Evolutionary conservation across 2,888 invertebrate genomes (phyloP).

Genomic region (Eupeodes latifasciatus): DNA sequence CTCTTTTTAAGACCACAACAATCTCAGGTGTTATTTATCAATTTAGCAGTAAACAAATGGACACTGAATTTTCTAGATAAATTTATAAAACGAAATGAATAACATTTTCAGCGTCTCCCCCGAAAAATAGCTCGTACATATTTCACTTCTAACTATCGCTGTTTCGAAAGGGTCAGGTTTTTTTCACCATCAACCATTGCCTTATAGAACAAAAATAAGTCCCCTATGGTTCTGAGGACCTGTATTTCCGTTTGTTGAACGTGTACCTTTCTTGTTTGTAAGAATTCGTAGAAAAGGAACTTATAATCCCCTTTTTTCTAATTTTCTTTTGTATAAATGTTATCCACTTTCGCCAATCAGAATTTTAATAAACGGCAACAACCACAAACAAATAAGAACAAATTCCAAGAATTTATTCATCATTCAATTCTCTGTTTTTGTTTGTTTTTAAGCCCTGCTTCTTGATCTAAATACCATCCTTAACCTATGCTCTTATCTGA

Average conservation of each 20-base stretch:
- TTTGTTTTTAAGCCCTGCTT: background rate
- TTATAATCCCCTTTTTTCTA: background rate
- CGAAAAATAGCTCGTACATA: too few relatives aligned
- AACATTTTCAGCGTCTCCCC: too few relatives aligned
- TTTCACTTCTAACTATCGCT: too few relatives aligned
- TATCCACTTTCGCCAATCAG: slow-evolving; percentile 3
- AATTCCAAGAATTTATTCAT: slow-evolving; percentile 13
- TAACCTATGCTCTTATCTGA: slow-evolving; percentile 9
- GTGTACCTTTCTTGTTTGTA: background rate
- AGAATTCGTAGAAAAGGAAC: background rate
- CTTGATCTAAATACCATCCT: slow-evolving; percentile 19
- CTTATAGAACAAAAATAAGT: too few relatives aligned
- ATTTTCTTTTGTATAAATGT: background rate
- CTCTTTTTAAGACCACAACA: too few relatives aligned
- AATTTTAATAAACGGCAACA: background rate
- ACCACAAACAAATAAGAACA: background rate
- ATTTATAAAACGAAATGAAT: too few relatives aligned
- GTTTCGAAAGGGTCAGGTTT: too few relatives aligned
- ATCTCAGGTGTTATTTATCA: too few relatives aligned
- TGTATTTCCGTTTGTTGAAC: background rate
- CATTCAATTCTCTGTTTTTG: background rate
- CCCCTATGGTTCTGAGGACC: too few relatives aligned
- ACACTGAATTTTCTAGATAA: too few relatives aligned
- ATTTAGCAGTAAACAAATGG: too few relatives aligned
- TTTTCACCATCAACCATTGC: too few relatives aligned